A percentile compares a stretch with the other conserved stretches of the same genome.
phyloP scores from a whole-genome alignment of 2,113 vertebrate species.

The Chascanopsetta lugubris region DNA sequence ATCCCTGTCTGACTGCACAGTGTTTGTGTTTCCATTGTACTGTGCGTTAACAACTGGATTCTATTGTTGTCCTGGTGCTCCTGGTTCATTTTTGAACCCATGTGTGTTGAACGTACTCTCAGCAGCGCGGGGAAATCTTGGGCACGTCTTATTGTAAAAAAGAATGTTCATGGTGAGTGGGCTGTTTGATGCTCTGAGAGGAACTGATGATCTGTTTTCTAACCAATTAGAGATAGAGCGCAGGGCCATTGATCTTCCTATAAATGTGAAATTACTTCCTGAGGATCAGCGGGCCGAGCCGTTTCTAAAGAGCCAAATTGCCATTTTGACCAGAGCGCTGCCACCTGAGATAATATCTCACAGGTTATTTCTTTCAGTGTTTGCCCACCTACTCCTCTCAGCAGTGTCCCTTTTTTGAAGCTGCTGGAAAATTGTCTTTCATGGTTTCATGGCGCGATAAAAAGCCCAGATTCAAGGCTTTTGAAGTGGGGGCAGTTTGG shows the following conservation, averaged over 20 bases:
- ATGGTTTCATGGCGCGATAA: background rate
- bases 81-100: background rate
- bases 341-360: constrained; percentile 24
- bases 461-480: constrained; percentile 2
- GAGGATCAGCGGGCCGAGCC: constrained; percentile 36
- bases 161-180: constrained; percentile 9
- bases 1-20: background rate
- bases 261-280: constrained; percentile 69
- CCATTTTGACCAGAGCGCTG: constrained; percentile 13
- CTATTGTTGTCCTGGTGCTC: background rate
- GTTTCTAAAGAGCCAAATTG: constrained; percentile 65
- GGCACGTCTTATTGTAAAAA: constrained; percentile 25
- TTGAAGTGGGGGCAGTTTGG: background rate
- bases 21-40: background rate
- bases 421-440: constrained; percentile 10
- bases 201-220: constrained; percentile 56
- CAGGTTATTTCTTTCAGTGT: constrained; percentile 35
- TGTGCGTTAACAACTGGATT: background rate
- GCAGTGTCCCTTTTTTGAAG: background rate
- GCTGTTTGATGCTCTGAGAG: constrained; percentile 39
- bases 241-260: constrained; percentile 62
- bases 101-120: background rate
- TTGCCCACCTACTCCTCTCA: constrained; percentile 14
- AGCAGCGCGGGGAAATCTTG: constrained; percentile 25
- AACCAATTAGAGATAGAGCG: constrained; percentile 60